Base-by-base conservation (phyloP, 2,888 invertebrate genomes). In the Thera obeliscata region DNA sequence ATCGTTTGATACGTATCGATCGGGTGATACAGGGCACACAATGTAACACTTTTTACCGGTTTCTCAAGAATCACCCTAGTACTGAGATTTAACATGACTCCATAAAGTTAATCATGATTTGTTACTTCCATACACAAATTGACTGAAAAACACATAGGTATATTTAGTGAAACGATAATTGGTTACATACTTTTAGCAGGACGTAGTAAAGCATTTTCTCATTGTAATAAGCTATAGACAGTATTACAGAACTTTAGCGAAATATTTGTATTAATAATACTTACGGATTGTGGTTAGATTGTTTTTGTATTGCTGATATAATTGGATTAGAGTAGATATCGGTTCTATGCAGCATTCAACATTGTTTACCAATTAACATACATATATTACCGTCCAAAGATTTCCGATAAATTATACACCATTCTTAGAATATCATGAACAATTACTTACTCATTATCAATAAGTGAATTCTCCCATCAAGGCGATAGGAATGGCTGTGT, bases 81-180 rank as follows among this genome's bases (percentile, higher is more conserved):
- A 35, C 36, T 22, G 56, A 56, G 38, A 36, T 22, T 38, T 41
- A 6, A 56, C 55, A 62, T 12, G 22, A 8, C 52, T 52, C 52
- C 52, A 52, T 52, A 52, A 33, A 50, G 5, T 50, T 7, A 8
- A 50, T 50, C 22, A 50, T 8, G 33, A 33, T 52, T 33, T 52
- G 22, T 33, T 52, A 52, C 33, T 33, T 52, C n/a, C 49, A 50
- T 49, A 56, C 49, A 56, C 54, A 55, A 59, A 38, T 41, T 41
- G 56, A 69, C 56, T 54, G 46, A 58, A 36, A 33, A 52, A 46
- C 9, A 46, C 41, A 41, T 50, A 50, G 50, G 8, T 46, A 46
- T 62, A 35, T 55, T 43, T 6, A 48, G 7, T 46, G 22, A 22
- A 22, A 22, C 22, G 22, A 22, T 22, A 22, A 22, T 22, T 22